Percentiles rank a stretch among this genome's conserved stretches.
phyloP scores from a whole-genome alignment of 2,113 vertebrate species.

The Halcyon malimbica region DNA sequence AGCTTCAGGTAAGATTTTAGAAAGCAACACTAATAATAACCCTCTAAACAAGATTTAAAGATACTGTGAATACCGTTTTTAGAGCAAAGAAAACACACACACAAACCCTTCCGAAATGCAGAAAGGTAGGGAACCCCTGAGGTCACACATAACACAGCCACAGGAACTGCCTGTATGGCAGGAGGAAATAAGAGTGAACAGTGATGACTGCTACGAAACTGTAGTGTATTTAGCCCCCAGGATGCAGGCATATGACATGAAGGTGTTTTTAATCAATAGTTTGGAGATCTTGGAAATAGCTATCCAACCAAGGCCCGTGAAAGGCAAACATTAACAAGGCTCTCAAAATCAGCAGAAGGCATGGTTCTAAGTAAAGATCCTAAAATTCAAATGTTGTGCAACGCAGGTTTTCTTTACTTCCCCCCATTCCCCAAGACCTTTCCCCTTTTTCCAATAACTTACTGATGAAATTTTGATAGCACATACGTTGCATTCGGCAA shows the following conservation, averaged over 20 bases:
- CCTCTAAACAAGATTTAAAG: background rate
- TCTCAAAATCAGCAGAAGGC: background rate
- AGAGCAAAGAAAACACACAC: background rate
- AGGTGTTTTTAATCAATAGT: background rate
- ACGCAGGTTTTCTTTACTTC: background rate
- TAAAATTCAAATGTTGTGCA: background rate
- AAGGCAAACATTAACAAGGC: background rate
- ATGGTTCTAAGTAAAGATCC: background rate
- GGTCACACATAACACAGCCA: background rate
- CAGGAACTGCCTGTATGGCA: background rate
- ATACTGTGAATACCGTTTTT: background rate
- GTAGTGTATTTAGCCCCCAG: background rate
- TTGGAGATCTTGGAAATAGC: background rate
- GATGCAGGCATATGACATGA: background rate
- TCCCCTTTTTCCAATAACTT: background rate
- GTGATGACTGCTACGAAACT: background rate
- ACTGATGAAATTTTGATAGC: background rate
- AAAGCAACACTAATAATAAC: background rate
- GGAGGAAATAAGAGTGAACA: background rate
- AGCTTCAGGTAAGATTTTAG: background rate
- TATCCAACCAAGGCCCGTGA: background rate
- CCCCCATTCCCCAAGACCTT: fast-evolving
- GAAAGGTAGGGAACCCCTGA: background rate
- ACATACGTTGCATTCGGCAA: background rate
- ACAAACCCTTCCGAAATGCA: background rate